A percentile compares a stretch with the other conserved stretches of the same genome.
These are phyloP conservation scores for Acanthosepion pharaonis DNA, from an alignment of 2,888 invertebrate genomes.

Conservation along the genomic window DNA sequence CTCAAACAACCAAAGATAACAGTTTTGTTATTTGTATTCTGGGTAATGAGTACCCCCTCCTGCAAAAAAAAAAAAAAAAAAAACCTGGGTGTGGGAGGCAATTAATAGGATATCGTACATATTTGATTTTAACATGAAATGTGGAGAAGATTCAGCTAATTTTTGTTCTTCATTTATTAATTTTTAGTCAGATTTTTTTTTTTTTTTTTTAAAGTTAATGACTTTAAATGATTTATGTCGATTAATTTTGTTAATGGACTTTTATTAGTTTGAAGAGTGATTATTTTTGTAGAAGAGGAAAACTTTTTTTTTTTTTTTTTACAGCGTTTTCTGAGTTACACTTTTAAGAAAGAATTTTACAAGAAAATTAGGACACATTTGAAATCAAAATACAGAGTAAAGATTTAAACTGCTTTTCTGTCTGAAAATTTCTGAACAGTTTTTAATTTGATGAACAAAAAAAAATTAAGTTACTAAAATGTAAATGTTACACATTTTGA, in stretches of 20 bases:
- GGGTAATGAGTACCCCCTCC: neutral
- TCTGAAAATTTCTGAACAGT: neutral
- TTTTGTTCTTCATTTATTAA: neutral
- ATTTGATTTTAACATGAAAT: neutral
- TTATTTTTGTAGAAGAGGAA: neutral
- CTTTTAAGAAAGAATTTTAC: neutral
- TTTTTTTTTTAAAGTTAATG: neutral
- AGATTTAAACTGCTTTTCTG: neutral
- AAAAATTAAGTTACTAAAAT: neutral
- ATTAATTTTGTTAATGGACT: neutral
- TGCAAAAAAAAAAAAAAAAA: neutral
- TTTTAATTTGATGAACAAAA: neutral
- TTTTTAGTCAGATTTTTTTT: neutral
- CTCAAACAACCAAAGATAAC: neutral
- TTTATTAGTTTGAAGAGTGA: neutral
- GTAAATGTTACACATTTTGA: neutral
- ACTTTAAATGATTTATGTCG: neutral
- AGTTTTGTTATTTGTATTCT: neutral
- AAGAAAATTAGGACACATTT: neutral
- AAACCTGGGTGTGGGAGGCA: too few relatives aligned
- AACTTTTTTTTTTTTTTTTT: neutral
- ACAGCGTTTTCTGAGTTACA: neutral
- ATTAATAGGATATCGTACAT: neutral
- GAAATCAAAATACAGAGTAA: neutral
- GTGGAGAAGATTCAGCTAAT: neutral